These are phyloP conservation scores for Digitonthophagus gazella DNA, from an alignment of 2,888 invertebrate genomes.

Conservation along the genomic window DNA sequence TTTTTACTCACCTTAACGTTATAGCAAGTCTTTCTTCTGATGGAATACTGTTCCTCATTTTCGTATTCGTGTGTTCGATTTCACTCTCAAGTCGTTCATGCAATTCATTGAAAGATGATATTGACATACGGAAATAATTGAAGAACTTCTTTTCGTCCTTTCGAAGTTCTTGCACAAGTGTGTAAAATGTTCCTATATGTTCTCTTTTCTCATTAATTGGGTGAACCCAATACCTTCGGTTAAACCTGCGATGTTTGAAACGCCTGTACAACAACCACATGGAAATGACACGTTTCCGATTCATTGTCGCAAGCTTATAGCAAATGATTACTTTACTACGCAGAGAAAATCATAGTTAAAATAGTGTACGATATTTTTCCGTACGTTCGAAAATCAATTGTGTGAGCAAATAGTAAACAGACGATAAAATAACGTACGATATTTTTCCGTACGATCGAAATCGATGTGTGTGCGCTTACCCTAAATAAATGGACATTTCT, in stretches of 20 bases:
- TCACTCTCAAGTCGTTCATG: conserved; percentile 4
- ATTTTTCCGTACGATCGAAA: no score
- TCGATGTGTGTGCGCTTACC: no score
- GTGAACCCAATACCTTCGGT: background rate
- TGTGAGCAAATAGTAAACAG: no score
- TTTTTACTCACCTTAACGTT: background rate
- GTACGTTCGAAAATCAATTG: no score
- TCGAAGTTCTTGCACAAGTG: background rate
- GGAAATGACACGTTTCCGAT: background rate
- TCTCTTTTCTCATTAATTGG: background rate
- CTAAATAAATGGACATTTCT: conserved; percentile 10
- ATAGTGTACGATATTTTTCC: no score
- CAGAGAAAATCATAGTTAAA: no score
- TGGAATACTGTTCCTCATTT: background rate
- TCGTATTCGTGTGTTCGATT: background rate
- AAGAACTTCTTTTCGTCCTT: background rate
- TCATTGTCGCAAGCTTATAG: background rate
- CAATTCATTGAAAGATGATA: conserved; percentile 14
- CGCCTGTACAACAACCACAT: background rate
- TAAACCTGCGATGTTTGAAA: background rate
- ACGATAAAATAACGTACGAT: no score
- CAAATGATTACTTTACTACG: no score
- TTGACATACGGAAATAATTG: background rate
- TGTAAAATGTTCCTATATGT: background rate
- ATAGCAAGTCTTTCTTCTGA: background rate